phyloP scores from a whole-genome alignment of 2,113 vertebrate genomes.

The Tenebrosternarchus preto region DNA sequence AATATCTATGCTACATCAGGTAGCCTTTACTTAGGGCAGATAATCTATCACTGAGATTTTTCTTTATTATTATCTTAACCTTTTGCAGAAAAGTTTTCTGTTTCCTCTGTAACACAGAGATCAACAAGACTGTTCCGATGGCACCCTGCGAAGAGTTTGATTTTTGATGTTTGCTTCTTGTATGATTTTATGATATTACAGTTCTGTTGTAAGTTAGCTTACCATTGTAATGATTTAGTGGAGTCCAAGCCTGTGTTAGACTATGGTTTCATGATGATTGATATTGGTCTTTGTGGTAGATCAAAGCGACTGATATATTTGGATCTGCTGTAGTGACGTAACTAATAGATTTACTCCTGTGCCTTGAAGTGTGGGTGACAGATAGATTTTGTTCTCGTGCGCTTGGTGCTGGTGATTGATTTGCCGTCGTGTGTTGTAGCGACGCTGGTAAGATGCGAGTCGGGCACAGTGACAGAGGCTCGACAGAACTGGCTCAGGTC shows the following conservation, averaged over 20 bases:
- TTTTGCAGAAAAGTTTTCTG: not conserved
- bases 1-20: constrained; percentile 26
- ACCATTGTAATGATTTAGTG: not conserved
- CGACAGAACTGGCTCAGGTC: constrained; percentile 33
- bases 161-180: not conserved
- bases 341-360: constrained; percentile 9
- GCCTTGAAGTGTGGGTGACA: constrained; percentile 10
- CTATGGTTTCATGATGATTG: not conserved
- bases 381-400: constrained; percentile 27
- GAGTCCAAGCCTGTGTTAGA: not conserved
- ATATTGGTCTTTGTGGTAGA: not conserved
- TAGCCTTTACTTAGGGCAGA: constrained; percentile 7
- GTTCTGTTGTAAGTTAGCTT: not conserved
- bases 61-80: not conserved
- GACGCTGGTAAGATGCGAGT: constrained; percentile 24
- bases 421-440: constrained; percentile 29
- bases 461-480: constrained; percentile 33
- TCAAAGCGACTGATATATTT: constrained; percentile 28
- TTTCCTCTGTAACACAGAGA: not conserved
- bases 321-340: constrained; percentile 9
- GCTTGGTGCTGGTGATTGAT: constrained; percentile 37
- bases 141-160: not conserved
- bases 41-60: constrained; percentile 14
- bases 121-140: not conserved
- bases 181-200: not conserved